Evolutionary conservation across 64 coral and sea anemone species (phyloP).

Genomic region (Acropora tenuis): DNA sequence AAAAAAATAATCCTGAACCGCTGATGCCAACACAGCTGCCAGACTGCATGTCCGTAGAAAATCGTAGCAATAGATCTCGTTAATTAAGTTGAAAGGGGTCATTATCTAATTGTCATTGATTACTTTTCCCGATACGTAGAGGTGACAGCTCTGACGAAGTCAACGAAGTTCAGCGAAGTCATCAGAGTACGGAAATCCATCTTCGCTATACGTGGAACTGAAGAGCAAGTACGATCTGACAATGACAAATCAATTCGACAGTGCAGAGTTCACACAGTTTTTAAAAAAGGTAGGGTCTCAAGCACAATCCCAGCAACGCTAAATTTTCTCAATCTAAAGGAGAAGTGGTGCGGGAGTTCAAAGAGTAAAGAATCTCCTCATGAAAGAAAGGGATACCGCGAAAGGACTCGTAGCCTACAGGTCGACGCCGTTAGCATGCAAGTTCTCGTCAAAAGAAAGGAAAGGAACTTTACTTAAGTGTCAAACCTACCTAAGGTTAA

Average conservation of each 20-base stretch:
- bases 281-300: not conserved
- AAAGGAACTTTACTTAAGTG: too few species aligned
- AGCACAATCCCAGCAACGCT: not conserved
- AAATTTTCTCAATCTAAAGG: not conserved
- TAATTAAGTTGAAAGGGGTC: not conserved
- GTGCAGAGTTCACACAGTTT: not conserved
- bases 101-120: constrained; percentile 7
- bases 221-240: not conserved
- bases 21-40: constrained; percentile 1
- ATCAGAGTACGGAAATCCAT: not conserved
- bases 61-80: constrained; percentile 24
- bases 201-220: constrained; percentile 28
- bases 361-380: not conserved
- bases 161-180: not conserved
- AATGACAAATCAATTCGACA: not conserved
- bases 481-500: too few species aligned
- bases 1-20: constrained; percentile 1
- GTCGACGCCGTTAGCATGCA: not conserved
- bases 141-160: constrained; percentile 9
- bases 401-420: constrained; percentile 5
- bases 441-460: not conserved
- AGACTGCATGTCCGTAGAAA: constrained; percentile 22
- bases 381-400: not conserved
- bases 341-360: not conserved
- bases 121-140: constrained; percentile 11